phyloP scores from a whole-genome alignment of 1,140 invertebrate species.

The Chelonus insularis region DNA sequence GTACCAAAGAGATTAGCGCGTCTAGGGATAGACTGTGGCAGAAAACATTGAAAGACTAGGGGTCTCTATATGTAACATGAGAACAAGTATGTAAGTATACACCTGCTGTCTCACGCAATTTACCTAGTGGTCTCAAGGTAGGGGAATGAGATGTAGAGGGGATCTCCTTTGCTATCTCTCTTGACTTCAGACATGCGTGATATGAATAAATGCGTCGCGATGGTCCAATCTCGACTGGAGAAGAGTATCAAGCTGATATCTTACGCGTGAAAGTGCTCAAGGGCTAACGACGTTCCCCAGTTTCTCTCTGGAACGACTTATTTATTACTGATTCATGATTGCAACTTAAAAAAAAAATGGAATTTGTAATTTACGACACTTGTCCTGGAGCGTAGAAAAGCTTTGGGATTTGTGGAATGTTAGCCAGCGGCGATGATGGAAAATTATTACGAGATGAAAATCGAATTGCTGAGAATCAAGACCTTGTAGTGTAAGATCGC shows the following conservation, averaged over 20 bases:
- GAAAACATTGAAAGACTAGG: no score
- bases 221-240: no score
- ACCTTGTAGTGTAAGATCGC: background rate
- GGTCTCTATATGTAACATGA: no score
- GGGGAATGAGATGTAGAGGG: no score
- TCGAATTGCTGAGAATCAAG: background rate
- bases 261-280: background rate
- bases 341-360: background rate
- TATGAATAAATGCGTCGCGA: no score
- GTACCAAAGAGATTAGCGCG: slow-evolving; percentile 11
- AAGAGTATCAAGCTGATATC: no score
- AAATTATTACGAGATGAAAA: slow-evolving; percentile 8
- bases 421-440: background rate
- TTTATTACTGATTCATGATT: slow-evolving; percentile 7
- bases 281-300: background rate
- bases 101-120: no score
- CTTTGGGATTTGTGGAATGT: background rate
- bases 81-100: no score
- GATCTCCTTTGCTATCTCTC: no score
- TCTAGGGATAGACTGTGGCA: background rate
- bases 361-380: no score
- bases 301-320: background rate
- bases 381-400: background rate
- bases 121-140: no score
- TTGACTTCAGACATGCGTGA: no score